These are phyloP conservation scores for Plecturocebus donacophilus DNA, from an alignment of 2,113 vertebrate genomes.

Conservation along the genomic window DNA sequence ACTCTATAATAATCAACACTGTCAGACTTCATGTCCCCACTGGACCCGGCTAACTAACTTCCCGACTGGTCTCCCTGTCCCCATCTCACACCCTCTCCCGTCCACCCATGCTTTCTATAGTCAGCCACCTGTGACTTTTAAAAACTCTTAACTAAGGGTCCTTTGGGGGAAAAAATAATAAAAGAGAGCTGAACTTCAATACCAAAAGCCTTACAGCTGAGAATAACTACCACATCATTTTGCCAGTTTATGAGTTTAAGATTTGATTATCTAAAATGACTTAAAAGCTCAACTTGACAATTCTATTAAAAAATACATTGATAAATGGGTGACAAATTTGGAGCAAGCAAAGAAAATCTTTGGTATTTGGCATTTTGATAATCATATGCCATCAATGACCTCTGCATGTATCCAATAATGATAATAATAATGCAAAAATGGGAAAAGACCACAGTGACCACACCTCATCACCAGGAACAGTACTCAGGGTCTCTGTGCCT, in stretches of 20 bases:
- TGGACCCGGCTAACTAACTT: neutral
- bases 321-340: neutral
- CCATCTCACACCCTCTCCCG: too few species aligned
- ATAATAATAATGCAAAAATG: neutral
- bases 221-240: neutral
- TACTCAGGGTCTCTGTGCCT: neutral
- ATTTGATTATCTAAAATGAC: neutral
- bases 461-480: neutral
- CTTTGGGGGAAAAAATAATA: neutral
- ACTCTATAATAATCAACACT: fast-evolving
- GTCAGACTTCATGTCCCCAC: fast-evolving
- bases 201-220: neutral
- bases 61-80: neutral
- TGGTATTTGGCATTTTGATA: neutral
- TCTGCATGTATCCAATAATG: neutral
- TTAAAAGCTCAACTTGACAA: neutral
- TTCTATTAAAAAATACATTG: neutral
- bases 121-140: neutral
- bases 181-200: neutral
- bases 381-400: neutral
- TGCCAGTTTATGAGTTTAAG: neutral
- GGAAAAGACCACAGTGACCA: neutral
- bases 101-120: neutral
- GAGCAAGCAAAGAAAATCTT: neutral
- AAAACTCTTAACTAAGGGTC: neutral